Evolutionary conservation across 2,888 invertebrate genomes (phyloP).

Genomic region (Lithodes maja): DNA sequence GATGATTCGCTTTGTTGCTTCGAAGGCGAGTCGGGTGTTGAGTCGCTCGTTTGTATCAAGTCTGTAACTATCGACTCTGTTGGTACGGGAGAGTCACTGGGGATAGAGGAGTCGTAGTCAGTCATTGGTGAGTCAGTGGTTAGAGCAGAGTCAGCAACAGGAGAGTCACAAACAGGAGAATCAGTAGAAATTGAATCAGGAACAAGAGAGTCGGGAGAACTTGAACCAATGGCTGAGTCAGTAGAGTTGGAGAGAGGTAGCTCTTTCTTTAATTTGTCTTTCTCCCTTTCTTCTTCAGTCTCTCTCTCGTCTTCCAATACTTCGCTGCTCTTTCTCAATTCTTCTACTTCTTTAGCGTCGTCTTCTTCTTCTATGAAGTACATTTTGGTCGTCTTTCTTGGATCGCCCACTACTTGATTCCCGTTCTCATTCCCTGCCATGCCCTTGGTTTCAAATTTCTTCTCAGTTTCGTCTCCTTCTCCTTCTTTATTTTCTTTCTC

Average conservation of each 20-base stretch:
- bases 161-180: background rate
- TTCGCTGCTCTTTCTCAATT: background rate
- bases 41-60: no score
- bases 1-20: no score
- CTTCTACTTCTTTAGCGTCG: background rate
- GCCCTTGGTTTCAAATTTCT: background rate
- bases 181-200: background rate
- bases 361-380: background rate
- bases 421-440: no score
- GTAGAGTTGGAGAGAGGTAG: no score
- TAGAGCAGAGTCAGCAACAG: background rate
- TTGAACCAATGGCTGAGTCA: background rate
- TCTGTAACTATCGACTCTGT: no score
- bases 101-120: background rate
- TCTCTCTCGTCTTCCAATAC: no score
- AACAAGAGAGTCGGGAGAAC: background rate
- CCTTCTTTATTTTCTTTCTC: background rate
- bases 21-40: no score
- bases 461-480: background rate
- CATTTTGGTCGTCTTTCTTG: background rate
- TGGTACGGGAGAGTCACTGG: background rate
- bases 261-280: background rate
- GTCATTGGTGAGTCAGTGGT: background rate
- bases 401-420: no score
- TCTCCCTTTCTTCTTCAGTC: background rate